These are phyloP conservation scores for Anableps anableps DNA, from an alignment of 2,797 vertebrate species.

Conservation along the genomic window DNA sequence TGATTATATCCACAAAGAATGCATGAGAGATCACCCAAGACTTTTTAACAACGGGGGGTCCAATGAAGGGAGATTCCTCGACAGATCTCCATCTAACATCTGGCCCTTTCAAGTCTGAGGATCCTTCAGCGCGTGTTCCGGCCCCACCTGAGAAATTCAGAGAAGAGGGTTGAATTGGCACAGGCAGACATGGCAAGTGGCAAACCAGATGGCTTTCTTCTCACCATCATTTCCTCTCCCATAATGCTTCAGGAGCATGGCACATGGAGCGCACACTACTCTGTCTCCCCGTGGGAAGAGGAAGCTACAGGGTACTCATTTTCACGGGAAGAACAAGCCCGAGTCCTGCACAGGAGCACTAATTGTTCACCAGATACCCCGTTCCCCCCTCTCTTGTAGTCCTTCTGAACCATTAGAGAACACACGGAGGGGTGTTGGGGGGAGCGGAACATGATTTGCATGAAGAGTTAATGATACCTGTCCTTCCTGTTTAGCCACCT, in stretches of 20 bases:
- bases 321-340: slow-evolving; percentile 62
- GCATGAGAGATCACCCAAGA: slow-evolving; percentile 21
- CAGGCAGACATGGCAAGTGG: slow-evolving; percentile 72
- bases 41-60: slow-evolving; percentile 23
- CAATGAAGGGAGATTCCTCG: slow-evolving; percentile 32
- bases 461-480: slow-evolving; percentile 39
- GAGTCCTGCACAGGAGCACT: slow-evolving; percentile 43
- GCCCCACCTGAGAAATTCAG: slow-evolving; percentile 71
- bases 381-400: slow-evolving; percentile 14
- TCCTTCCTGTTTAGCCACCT: slow-evolving; percentile 72
- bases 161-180: slow-evolving; percentile 69
- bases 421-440: slow-evolving; percentile 11
- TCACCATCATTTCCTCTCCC: slow-evolving; percentile 77
- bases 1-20: slow-evolving; percentile 35
- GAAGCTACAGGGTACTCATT: slow-evolving; percentile 65
- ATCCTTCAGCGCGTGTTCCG: slow-evolving; percentile 18
- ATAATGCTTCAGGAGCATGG: slow-evolving; percentile 72
- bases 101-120: slow-evolving; percentile 53
- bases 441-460: slow-evolving; percentile 21
- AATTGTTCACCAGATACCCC: slow-evolving; percentile 72
- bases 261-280: slow-evolving; percentile 46
- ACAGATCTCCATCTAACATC: slow-evolving; percentile 62
- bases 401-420: slow-evolving; percentile 37
- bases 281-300: slow-evolving; percentile 59
- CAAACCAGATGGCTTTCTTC: slow-evolving; percentile 83